Base-by-base conservation (phyloP, 1,140 invertebrate species). In the Zaprionus inermis region DNA sequence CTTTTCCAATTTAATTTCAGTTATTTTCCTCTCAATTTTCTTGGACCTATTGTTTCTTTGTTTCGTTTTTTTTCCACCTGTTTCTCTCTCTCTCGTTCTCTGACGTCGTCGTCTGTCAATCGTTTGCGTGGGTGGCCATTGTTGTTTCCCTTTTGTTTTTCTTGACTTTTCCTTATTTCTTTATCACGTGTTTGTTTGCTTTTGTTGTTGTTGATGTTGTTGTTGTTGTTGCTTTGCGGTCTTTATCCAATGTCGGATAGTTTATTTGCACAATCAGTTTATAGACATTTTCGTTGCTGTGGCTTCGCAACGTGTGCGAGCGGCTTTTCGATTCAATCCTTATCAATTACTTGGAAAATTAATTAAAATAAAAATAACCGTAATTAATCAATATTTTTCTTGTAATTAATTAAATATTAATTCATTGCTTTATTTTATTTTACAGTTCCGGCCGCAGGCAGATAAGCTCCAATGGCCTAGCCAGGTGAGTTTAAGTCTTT, bases 381-480 rank as follows among this genome's bases (percentile, higher is more conserved):
- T 22, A 49, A 49, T 49, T 22, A 22, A 22, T 10, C 2, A 1
- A 11, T n/a, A 36, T 41, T 28, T 32, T 20, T 28, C 7, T 18
- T 12, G 14, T 32, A 20, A 22, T 46, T 10, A 36, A 61, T 16
- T 38, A n/a, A 60, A 28, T 52, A 56, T 49, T 18, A 11, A 66
- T 64, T 64, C 0, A 71, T 38, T 44, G 6, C 6, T n/a, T 46
- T 71, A 77, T 84, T 76, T 91, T 67, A 83, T 78, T 94, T 95
- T 89, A 12, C 94, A 96, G 96, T 91, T 95, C 95, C 82, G 94
- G 95, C 70, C 96, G 96, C 91, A 94, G 95, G 88, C 94, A 96
- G 91, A 93, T 97, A 66, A 95, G 96, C 78, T 96, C 96, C 77
- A 97, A 96, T 94, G 96, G 96, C 81, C 94, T 97, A 94, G 96